Conservation (phyloP, 2,888 invertebrate genomes). For the Acleris cristana region DNA sequence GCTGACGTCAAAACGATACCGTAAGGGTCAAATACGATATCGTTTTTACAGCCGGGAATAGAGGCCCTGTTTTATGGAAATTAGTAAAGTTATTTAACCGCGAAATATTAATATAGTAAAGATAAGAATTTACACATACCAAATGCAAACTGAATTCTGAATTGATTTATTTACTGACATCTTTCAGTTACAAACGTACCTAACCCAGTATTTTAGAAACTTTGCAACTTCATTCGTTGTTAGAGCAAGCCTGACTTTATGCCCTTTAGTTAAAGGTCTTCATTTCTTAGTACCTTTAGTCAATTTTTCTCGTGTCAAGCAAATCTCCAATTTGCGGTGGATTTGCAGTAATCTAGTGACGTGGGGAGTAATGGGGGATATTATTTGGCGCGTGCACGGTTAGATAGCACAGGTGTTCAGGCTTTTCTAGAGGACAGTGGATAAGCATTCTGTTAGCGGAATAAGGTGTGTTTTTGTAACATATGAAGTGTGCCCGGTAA, state of each 20-base stretch:
- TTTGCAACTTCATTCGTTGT: not conserved
- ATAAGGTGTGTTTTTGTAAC: not conserved
- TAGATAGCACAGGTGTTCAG: constrained; percentile 24
- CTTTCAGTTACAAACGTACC: not conserved
- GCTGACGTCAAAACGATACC: too few species aligned
- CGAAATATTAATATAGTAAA: not conserved
- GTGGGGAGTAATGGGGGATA: constrained; percentile 45
- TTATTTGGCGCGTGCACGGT: constrained; percentile 18
- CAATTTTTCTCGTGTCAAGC: constrained; percentile 40
- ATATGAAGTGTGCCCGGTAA: not conserved
- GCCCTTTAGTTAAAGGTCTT: not conserved
- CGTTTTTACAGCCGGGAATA: too few species aligned
- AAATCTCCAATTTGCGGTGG: constrained; percentile 58
- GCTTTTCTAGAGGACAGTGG: not conserved
- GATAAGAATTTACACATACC: not conserved
- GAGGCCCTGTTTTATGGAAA: not conserved
- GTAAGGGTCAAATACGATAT: too few species aligned
- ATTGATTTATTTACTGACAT: too few species aligned
- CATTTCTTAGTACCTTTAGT: not conserved
- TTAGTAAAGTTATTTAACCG: not conserved
- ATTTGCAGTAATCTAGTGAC: constrained; percentile 59
- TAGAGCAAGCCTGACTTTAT: constrained; percentile 3
- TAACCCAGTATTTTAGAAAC: constrained; percentile 11
- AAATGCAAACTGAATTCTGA: too few species aligned
- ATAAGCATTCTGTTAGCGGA: too few species aligned